Conservation (phyloP, 2,888 invertebrate species). For the Andricus curvator region DNA sequence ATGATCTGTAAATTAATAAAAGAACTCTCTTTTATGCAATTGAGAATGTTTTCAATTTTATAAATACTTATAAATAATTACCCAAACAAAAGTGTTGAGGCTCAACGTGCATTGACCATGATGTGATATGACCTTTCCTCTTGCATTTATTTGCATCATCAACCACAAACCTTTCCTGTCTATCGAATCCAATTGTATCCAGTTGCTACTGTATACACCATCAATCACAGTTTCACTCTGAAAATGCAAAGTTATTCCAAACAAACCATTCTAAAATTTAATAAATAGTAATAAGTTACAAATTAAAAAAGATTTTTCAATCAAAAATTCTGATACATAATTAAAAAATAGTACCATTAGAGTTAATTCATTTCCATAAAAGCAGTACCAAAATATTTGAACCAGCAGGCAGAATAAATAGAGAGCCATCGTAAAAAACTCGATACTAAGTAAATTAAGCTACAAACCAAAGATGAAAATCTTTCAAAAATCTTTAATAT, state of each 20-base stretch:
- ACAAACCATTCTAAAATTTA: no score
- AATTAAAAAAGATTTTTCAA: no score
- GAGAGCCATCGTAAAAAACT: constrained; percentile 27
- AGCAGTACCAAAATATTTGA: constrained; percentile 50
- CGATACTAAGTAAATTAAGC: constrained; percentile 30
- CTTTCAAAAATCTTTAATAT: not conserved
- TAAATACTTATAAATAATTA: constrained; percentile 11
- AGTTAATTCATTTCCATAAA: constrained; percentile 47
- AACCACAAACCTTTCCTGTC: constrained; percentile 42
- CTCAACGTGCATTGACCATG: constrained; percentile 44
- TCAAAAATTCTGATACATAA: no score
- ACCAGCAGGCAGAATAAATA: constrained; percentile 43
- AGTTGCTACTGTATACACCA: constrained; percentile 45
- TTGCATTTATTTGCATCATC: constrained; percentile 36
- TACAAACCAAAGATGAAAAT: constrained; percentile 13
- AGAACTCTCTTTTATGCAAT: not conserved
- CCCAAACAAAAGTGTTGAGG: constrained; percentile 46
- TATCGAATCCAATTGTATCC: constrained; percentile 3
- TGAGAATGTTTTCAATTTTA: not conserved
- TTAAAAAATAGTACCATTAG: constrained; percentile 24
- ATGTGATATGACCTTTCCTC: constrained; percentile 40
- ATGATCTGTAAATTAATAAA: constrained; percentile 40
- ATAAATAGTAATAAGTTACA: no score
- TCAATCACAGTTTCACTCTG: constrained; percentile 43
- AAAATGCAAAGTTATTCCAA: not conserved